Evolutionary conservation across 1,140 invertebrate genomes (phyloP), one percentile per base, ranked within the genome.

Genomic region (Trichogramma pretiosum): DNA sequence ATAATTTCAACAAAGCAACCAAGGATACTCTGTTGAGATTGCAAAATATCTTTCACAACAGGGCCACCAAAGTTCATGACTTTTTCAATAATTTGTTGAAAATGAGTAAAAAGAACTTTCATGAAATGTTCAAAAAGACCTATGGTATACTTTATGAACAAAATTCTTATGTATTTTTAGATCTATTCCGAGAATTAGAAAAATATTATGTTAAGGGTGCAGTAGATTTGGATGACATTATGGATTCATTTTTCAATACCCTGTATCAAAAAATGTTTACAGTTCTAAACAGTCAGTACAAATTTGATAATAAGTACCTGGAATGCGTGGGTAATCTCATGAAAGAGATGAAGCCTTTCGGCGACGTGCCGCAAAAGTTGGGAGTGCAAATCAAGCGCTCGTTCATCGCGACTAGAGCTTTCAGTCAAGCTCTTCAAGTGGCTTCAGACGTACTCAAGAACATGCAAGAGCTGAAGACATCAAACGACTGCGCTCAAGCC

Each of bases 251-350:
- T 74, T 98, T 98, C 74, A 83, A 80, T 40, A 85, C 82, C 4
- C 79, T 98, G 0, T 93, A 97, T 63, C 85, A 93, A 67, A 91
- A 89, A 64, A 97, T 98, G 92, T 98, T 98, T 70, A 85, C 82
- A 0, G 90, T 97, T 19, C 73, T 97, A 48, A 97, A 98, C 68
- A 77, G 81, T 4, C 89, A 93, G 63, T 94, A 95, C 62, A 75
- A 75, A 34, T 93, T 96, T 60, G 83, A 91, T 65, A 82, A 86
- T 33, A 86, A 84, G 77, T 93, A 93, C 64, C 67, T 92, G 52
- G 78, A 79, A 18, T 97, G 93, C 69, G 85, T 96, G 26, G 84
- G 81, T 46, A 82, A 89, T 56, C 81, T 91, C 58, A 96, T 98
- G 92, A 81, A 85, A 36, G 84, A 93, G 47, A 78, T 96, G 63